Base-by-base conservation (phyloP, 1,140 invertebrate genomes). In the Zaprionus ghesquierei region DNA sequence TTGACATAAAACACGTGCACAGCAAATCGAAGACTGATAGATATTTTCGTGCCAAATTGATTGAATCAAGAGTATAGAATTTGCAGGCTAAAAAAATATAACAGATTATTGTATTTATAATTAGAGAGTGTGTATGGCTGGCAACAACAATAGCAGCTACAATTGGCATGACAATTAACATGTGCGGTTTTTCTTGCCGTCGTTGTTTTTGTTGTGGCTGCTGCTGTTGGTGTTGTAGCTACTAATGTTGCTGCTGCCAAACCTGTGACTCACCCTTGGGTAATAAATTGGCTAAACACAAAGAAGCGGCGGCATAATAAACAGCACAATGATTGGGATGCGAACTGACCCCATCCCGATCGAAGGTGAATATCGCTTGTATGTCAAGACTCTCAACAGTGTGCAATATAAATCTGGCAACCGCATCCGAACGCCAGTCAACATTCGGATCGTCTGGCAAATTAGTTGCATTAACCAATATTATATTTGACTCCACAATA, bases 301-400 rank as follows among this genome's bases (percentile, higher is more conserved):
- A 93, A 85, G 96, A 94, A 66, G 95, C 95, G 29, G 96, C 93
- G 66, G 95, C 96, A 93, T 95, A 95, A 91, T 96, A 97, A 68
- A 97, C 94, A 50, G 96, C 95, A 71, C 94, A 95, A 92, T 99
- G 98, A 93, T 99, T 99, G 25, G 94, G 93, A 93, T 99, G 98
- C 8, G 95, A 94, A 81, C 97, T 98, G 4, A 99, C 95, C 53
- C 98, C 98, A 89, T 95, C 93, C 87, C 95, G 95, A 93, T 99
- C 98, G 93, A 99, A 99, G 33, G 98, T 98, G 44, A 99, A 94
- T 58, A 98, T 93, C 20, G 96, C 95, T 82, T 97, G 95, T 81
- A 98, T 96, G 89, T 95, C 94, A 62, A 96, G 93, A 46, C 93
- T 93, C 92, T 96, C 95, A 55, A 97, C 92, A 50, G 95, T 93